Percentiles rank a stretch among this genome's conserved stretches.
Conservation (phyloP, 2,888 invertebrate genomes). For the Pandemis corylana region DNA sequence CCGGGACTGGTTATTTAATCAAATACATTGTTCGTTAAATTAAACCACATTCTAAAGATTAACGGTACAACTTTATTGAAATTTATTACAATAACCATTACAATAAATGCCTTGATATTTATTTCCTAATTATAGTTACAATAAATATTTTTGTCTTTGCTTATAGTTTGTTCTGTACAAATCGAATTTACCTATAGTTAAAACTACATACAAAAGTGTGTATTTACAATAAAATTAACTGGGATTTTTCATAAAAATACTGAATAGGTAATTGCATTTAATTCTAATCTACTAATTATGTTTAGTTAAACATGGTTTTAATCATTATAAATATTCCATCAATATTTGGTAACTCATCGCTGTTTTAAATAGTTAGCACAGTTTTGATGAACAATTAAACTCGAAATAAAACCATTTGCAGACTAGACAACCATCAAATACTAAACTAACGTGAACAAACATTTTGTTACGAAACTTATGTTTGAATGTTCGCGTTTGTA, state of each 20-base stretch:
- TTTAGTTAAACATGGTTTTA: neutral
- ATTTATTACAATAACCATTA: conserved; percentile 19
- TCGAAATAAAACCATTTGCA: conserved; percentile 27
- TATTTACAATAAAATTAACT: conserved; percentile 33
- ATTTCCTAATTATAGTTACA: conserved; percentile 11
- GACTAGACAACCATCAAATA: conserved; percentile 34
- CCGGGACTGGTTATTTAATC: too few species aligned
- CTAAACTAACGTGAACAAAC: neutral
- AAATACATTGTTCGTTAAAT: neutral
- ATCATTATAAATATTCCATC: conserved; percentile 20
- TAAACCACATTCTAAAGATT: conserved; percentile 11
- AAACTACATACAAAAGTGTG: conserved; percentile 22
- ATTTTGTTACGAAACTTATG: neutral
- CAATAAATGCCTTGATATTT: conserved; percentile 34
- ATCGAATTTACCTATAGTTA: conserved; percentile 21
- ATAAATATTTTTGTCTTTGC: conserved; percentile 38
- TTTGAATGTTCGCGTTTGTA: neutral
- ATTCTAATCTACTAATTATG: conserved; percentile 12
- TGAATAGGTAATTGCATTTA: conserved; percentile 35
- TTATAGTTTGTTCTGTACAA: conserved; percentile 34
- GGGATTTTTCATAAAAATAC: conserved; percentile 28
- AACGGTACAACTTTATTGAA: conserved; percentile 34
- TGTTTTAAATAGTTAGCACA: conserved; percentile 7
- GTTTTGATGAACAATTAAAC: conserved; percentile 8
- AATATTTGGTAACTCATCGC: conserved; percentile 41